phyloP scores from a whole-genome alignment of 2,113 vertebrate genomes.

The Ploceus nigricollis region DNA sequence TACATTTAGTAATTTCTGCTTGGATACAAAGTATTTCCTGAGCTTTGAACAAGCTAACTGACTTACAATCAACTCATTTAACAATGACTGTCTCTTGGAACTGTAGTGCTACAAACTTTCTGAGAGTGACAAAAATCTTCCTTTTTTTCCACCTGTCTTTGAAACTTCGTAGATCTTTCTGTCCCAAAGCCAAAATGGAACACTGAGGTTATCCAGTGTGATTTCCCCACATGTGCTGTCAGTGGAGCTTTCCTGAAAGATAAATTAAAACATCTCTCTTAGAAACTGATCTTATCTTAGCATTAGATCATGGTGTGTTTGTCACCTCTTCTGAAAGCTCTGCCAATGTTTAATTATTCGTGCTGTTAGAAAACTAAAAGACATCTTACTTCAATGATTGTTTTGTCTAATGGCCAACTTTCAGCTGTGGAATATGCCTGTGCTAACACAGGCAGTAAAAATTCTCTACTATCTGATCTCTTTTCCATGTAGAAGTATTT shows the following conservation, averaged over 20 bases:
- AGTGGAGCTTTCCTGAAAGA: background rate
- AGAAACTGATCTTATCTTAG: constrained; percentile 19
- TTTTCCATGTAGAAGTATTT: background rate
- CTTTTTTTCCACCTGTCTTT: background rate
- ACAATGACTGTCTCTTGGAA: background rate
- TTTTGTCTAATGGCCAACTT: constrained; percentile 44
- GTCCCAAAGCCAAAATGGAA: background rate
- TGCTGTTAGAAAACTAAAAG: constrained; percentile 13
- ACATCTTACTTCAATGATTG: constrained; percentile 6
- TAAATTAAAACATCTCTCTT: background rate
- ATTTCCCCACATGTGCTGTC: background rate
- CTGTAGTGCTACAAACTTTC: background rate
- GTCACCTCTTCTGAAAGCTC: constrained; percentile 30
- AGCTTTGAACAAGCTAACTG: background rate
- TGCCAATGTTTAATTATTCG: constrained; percentile 49
- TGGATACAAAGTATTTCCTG: background rate
- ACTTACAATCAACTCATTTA: background rate
- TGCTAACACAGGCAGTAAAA: constrained; percentile 10
- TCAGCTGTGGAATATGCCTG: background rate
- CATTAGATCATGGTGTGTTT: constrained; percentile 1
- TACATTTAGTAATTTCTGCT: background rate
- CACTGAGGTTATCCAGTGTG: background rate
- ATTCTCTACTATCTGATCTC: background rate
- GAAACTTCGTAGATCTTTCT: background rate
- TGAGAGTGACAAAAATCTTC: background rate